Base-by-base conservation (phyloP, 2,113 vertebrate genomes). In the Oncorhynchus keta region DNA sequence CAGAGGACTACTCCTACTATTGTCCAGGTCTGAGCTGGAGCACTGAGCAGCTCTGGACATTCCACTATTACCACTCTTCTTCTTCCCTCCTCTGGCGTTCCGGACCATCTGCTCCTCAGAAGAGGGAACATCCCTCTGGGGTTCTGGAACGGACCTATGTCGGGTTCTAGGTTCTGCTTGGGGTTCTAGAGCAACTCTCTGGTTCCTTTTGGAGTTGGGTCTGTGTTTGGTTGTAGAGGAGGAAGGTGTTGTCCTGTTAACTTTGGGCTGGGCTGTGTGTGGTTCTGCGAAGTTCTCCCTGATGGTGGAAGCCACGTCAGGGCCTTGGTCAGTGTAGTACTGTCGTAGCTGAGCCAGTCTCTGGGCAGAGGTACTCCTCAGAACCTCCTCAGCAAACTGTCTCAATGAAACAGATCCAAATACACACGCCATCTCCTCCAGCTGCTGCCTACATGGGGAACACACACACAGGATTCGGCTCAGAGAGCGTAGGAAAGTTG, bases 401-500 rank as follows among this genome's bases (percentile, higher is more conserved):
- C 92, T 83, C 35, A 90, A 77, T 59, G 96, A 95, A 75, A 81
- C 22, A 20, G 91, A 92, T 26, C 92, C 89, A 35, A 95, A 95
- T 73, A 92, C 88, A 57, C 84, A 86, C 12, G 94, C 91, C 95
- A 99, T 98, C 84, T 97, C 94, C 76, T 93, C 91, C 87, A 99
- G 93, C 48, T 98, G 97, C 76, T 91, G 94, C 89, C 97, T 98
- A 83, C 35, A 90, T 79, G 84, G 89, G 87, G 89, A 69, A 22
- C 35, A 72, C 20, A 70, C 39, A 49, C 45, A 26, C 35, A 48
- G 39, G 39, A 67, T 24, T 71, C 6, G 16, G 71, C 2, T 18
- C 16, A 39, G 67, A 68, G 24, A 64, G 18, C 32, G 5, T n/a
- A 30, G 16, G 2, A 24, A 62, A 62, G 59, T 55, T 5, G 16